Evolutionary conservation across 1,140 invertebrate species (phyloP).

Genomic region (Aphaenogaster rudis): DNA sequence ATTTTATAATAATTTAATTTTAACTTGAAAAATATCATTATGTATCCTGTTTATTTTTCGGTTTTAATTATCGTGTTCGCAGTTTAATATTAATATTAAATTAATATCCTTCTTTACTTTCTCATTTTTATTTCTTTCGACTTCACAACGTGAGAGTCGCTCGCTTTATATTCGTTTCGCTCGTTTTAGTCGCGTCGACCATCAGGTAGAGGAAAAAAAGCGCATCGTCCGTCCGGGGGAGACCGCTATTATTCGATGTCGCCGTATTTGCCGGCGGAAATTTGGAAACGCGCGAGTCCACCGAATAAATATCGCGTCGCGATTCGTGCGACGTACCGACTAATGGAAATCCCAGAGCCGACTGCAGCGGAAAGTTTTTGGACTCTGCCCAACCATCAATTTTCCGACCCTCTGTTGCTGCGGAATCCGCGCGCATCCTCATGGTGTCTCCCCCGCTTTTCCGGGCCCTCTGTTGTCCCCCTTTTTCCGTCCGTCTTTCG

Average conservation of each 20-base stretch:
- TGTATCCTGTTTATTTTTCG: not conserved
- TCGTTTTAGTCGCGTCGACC: slow-evolving; percentile 6
- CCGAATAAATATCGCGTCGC: slow-evolving; percentile 74
- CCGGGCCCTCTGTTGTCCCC: not conserved
- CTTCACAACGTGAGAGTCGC: not conserved
- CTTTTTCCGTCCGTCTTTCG: slow-evolving; percentile 26
- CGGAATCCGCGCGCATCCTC: slow-evolving; percentile 40
- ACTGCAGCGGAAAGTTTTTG: slow-evolving; percentile 67
- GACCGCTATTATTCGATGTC: slow-evolving; percentile 61
- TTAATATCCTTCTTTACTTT: not conserved
- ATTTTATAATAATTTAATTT: slow-evolving; percentile 1
- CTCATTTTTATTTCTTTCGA: slow-evolving; percentile 16
- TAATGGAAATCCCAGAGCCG: slow-evolving; percentile 72
- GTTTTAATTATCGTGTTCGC: not conserved
- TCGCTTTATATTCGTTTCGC: slow-evolving; percentile 17
- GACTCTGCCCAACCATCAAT: slow-evolving; percentile 60
- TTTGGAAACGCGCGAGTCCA: slow-evolving; percentile 72
- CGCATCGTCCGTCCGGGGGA: slow-evolving; percentile 34
- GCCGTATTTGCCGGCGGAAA: slow-evolving; percentile 71
- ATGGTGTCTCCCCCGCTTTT: slow-evolving; percentile 15
- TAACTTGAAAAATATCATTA: slow-evolving; percentile 6
- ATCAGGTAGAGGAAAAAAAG: slow-evolving; percentile 22
- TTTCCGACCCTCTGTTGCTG: slow-evolving; percentile 64
- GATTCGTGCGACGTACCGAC: slow-evolving; percentile 68
- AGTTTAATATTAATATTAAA: slow-evolving; percentile 13